Evolutionary conservation across 2,113 vertebrate species (phyloP).

Genomic region (Microtus pennsylvanicus): DNA sequence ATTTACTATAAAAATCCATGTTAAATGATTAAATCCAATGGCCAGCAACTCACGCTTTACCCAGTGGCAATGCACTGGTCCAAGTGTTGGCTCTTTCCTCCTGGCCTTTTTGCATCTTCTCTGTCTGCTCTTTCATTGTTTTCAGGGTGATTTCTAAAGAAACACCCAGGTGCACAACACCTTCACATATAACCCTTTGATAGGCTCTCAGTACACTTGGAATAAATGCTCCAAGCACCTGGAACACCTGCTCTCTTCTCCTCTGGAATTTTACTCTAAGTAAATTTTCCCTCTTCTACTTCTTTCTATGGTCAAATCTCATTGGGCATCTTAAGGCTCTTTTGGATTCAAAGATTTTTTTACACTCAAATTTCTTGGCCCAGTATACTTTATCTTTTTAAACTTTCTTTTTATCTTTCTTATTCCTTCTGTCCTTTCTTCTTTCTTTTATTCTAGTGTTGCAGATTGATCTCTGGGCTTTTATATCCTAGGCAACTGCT

Average conservation of each 20-base stretch:
- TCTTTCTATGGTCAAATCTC: background rate
- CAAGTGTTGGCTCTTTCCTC: background rate
- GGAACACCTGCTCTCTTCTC: background rate
- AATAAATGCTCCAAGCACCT: background rate
- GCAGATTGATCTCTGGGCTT: background rate
- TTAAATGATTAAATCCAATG: background rate
- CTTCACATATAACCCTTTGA: background rate
- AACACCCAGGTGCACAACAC: background rate
- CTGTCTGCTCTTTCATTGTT: background rate
- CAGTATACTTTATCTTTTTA: background rate
- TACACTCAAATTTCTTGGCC: background rate
- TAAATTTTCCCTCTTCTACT: background rate
- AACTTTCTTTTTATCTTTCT: background rate
- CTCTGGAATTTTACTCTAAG: background rate
- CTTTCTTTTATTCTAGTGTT: background rate
- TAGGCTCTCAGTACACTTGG: background rate
- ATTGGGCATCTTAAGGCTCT: background rate
- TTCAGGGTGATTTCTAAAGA: background rate
- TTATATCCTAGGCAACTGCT: background rate
- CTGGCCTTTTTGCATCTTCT: background rate
- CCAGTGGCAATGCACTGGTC: background rate
- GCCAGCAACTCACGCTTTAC: background rate
- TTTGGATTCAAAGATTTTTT: conserved; percentile 15
- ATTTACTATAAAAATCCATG: background rate
- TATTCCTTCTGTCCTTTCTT: no score